Conservation (phyloP, 2,113 vertebrate genomes). For the Rhabdornis inornatus region DNA sequence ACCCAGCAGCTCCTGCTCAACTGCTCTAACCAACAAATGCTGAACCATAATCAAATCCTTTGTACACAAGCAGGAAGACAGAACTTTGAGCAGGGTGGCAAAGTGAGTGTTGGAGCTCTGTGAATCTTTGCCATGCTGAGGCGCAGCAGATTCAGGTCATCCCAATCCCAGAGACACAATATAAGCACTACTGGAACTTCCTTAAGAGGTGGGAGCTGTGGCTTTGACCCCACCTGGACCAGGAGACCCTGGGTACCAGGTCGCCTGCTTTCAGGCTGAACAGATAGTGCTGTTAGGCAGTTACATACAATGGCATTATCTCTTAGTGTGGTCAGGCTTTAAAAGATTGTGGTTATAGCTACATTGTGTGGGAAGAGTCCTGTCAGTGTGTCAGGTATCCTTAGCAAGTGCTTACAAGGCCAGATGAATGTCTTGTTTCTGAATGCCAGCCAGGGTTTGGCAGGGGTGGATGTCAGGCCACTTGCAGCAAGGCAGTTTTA, state of each 20-base stretch:
- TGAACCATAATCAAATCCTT: background rate
- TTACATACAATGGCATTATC: rapidly evolving
- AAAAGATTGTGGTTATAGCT: background rate
- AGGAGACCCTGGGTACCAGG: background rate
- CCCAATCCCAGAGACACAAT: background rate
- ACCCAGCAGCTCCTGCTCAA: background rate
- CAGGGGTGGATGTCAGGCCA: background rate
- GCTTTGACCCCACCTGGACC: background rate
- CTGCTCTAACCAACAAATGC: background rate
- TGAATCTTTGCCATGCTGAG: background rate
- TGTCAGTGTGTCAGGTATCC: background rate
- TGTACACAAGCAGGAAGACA: background rate
- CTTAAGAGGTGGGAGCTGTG: background rate
- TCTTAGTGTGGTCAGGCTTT: background rate
- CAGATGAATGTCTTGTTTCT: background rate
- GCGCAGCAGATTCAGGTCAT: background rate
- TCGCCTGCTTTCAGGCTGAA: background rate
- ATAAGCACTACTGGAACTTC: background rate
- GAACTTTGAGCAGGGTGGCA: background rate
- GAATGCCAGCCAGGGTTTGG: background rate
- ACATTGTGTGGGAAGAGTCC: background rate
- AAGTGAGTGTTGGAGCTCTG: background rate
- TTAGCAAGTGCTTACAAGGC: background rate
- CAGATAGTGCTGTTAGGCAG: rapidly evolving
- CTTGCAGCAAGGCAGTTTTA: background rate